A percentile compares a stretch with the other conserved stretches of the same genome.
These are phyloP conservation scores for Sminthurides bifidus DNA, from an alignment of 1,140 invertebrate species.

Conservation along the genomic window DNA sequence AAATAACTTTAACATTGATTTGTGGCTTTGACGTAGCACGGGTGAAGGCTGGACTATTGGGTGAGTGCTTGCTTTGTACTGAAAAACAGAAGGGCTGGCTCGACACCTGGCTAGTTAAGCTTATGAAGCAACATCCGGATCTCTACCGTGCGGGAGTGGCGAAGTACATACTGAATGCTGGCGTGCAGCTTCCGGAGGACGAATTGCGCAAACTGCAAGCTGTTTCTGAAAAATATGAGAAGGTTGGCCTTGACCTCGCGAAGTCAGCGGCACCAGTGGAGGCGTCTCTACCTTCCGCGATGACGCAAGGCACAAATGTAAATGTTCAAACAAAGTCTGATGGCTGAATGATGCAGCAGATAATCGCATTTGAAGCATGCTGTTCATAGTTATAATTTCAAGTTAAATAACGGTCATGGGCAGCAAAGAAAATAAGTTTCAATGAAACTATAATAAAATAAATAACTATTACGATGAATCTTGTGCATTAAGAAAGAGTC, in stretches of 20 bases:
- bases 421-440: too few relatives aligned
- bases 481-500: too few relatives aligned
- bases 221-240: slow-evolving; percentile 10
- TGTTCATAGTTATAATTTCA: too few relatives aligned
- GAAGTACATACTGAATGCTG: slow-evolving; percentile 18
- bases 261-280: too few relatives aligned
- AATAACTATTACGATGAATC: too few relatives aligned
- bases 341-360: too few relatives aligned
- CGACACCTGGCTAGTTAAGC: slow-evolving; percentile 8
- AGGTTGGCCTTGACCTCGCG: background rate
- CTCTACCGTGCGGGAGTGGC: slow-evolving; percentile 18
- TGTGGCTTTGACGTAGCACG: slow-evolving; percentile 3
- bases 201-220: slow-evolving; percentile 13
- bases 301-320: too few relatives aligned
- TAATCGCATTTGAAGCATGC: too few relatives aligned
- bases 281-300: too few relatives aligned
- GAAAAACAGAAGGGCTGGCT: slow-evolving; percentile 18
- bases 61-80: slow-evolving; percentile 22
- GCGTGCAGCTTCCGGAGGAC: slow-evolving; percentile 16
- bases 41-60: slow-evolving; percentile 20
- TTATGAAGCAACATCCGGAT: slow-evolving; percentile 16
- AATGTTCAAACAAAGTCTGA: too few relatives aligned
- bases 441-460: too few relatives aligned
- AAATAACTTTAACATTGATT: background rate
- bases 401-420: too few relatives aligned